These are phyloP conservation scores for Trachelus troglodyta DNA, from an alignment of 2,888 invertebrate species.

Conservation along the genomic window DNA sequence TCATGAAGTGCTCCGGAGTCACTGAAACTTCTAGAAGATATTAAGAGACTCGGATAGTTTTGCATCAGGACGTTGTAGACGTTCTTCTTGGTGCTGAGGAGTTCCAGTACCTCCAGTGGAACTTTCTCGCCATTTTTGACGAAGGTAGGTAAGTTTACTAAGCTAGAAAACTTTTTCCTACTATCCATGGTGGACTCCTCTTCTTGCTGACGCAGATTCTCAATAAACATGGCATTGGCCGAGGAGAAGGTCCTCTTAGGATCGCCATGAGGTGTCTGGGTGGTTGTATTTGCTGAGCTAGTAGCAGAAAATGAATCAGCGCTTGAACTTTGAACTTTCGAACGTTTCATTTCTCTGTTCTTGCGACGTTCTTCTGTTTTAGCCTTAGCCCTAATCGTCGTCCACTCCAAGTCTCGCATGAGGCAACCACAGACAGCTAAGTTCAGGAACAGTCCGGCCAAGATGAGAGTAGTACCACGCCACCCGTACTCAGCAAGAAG, in stretches of 20 bases:
- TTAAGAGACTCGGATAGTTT: slow-evolving; percentile 80
- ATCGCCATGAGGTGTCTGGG: slow-evolving; percentile 65
- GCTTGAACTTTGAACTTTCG: slow-evolving; percentile 73
- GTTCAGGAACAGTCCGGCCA: slow-evolving; percentile 84
- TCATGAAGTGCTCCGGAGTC: slow-evolving; percentile 72
- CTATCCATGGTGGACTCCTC: slow-evolving; percentile 53
- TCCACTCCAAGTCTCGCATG: slow-evolving; percentile 83
- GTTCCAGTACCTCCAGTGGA: slow-evolving; percentile 80
- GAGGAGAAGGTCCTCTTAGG: slow-evolving; percentile 49
- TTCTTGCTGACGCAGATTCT: slow-evolving; percentile 48
- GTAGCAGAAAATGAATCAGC: slow-evolving; percentile 79
- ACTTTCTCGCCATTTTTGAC: slow-evolving; percentile 82
- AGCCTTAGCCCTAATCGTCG: slow-evolving; percentile 72
- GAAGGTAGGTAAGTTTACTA: slow-evolving; percentile 87
- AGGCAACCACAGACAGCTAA: slow-evolving; percentile 84
- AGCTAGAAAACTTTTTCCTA: slow-evolving; percentile 78
- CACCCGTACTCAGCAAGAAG: slow-evolving; percentile 83
- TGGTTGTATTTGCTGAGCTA: slow-evolving; percentile 74
- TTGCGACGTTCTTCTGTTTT: slow-evolving; percentile 74
- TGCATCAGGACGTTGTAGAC: slow-evolving; percentile 79
- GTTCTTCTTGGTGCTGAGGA: slow-evolving; percentile 76
- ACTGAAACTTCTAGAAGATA: slow-evolving; percentile 80
- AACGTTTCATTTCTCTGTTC: slow-evolving; percentile 71
- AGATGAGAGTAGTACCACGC: slow-evolving; percentile 84
- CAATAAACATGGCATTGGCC: slow-evolving; percentile 65